Evolutionary conservation across 2,113 vertebrate species (phyloP), one percentile per base, ranked within the genome.

Genomic region (Notothenia rossii): DNA sequence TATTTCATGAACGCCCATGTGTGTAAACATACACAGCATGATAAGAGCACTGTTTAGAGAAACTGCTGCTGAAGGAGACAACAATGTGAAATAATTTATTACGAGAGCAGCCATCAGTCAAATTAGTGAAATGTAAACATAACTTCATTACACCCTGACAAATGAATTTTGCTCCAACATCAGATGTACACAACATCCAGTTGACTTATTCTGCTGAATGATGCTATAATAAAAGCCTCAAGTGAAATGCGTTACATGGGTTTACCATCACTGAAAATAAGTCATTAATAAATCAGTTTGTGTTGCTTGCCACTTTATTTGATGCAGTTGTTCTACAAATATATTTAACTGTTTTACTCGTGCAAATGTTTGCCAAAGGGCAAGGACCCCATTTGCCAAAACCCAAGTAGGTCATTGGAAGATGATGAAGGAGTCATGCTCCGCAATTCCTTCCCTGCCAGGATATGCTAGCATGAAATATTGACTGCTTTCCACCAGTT

Each of bases 391-490:
- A 69, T 83, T 72, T 82, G 85, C 81, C 89, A 92, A 91, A 88
- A 77, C 77, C 80, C 83, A 94, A 94, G 88, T 93, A 92, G 89
- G 93, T 92, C 92, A 93, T 55, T 84, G 79, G 82, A 86, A 87
- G 82, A 89, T 40, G 55, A 87, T 86, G 67, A 85, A 85, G 70
- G 81, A 86, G 72, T 83, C 68, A 46, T 63, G 43, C 51, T 69
- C 46, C 51, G 43, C 51, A 77, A 62, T 49, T 60, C 45, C 61
- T 76, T 79, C 17, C 50, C 56, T 89, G 74, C 55, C 51, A 82
- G 72, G 77, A 58, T 59, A 80, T 56, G 66, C 59, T 58, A 66
- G 62, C 61, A 83, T 54, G 43, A 82, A 75, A 88, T 81, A 88
- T 77, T 83, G 80, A 90, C 75, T 75, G 49, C 46, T 79, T 69